These are phyloP conservation scores for Cotesia chilonis DNA, from an alignment of 1,140 invertebrate species.

Conservation along the genomic window DNA sequence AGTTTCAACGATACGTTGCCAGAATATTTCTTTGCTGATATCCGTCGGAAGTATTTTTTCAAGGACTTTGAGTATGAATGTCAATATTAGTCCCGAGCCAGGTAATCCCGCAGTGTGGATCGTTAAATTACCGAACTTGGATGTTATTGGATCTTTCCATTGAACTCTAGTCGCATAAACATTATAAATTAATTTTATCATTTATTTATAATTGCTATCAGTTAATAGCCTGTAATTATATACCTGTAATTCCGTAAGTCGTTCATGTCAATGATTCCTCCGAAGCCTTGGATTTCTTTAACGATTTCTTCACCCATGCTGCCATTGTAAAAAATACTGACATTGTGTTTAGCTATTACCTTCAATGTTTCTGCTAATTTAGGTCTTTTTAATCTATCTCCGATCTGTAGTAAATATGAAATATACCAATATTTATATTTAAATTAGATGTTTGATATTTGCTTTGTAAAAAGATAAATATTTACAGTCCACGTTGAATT, in stretches of 20 bases:
- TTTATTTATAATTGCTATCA: no score
- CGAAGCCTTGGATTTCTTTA: conserved; percentile 73
- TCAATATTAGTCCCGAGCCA: conserved; percentile 80
- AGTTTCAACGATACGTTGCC: conserved; percentile 87
- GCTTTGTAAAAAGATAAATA: not conserved
- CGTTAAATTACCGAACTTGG: conserved; percentile 68
- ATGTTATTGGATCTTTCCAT: conserved; percentile 71
- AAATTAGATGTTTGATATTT: no score
- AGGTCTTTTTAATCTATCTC: conserved; percentile 75
- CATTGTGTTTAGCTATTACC: conserved; percentile 74
- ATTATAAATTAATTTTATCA: no score
- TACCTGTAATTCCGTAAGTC: conserved; percentile 78
- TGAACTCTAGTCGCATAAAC: conserved; percentile 59
- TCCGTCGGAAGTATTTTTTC: conserved; percentile 66
- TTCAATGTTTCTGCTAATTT: conserved; percentile 78
- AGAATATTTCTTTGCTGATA: conserved; percentile 62
- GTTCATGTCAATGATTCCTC: conserved; percentile 80
- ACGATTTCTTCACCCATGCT: conserved; percentile 72
- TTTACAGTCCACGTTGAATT: conserved; percentile 68
- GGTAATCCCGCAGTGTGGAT: conserved; percentile 82
- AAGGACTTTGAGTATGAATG: conserved; percentile 88
- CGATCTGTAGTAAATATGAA: conserved; percentile 59
- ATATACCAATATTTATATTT: not conserved
- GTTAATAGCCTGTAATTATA: conserved; percentile 17
- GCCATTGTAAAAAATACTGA: conserved; percentile 75